phyloP scores from a whole-genome alignment of 2,113 vertebrate genomes.

The Ia io region DNA sequence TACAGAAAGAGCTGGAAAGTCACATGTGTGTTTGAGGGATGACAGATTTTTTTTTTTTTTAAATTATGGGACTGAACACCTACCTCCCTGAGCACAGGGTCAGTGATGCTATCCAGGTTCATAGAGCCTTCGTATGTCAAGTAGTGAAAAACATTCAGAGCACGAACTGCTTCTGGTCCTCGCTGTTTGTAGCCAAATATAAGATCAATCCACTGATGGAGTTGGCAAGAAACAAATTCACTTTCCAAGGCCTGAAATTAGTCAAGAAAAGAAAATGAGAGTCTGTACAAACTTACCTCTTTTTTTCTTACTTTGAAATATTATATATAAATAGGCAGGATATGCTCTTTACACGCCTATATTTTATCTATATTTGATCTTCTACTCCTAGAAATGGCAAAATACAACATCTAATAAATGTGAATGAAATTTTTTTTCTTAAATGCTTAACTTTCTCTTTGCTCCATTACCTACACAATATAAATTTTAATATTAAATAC shows the following conservation, averaged over 20 bases:
- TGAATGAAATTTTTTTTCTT: background rate
- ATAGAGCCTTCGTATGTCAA: constrained; percentile 96
- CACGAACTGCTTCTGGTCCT: constrained; percentile 95
- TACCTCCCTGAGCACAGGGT: constrained; percentile 95
- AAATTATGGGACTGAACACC: constrained; percentile 56
- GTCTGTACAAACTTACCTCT: background rate
- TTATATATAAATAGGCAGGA: background rate
- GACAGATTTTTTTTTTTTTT: constrained; percentile 1
- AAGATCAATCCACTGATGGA: constrained; percentile 99
- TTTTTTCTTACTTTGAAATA: background rate
- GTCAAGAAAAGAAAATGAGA: constrained; percentile 45
- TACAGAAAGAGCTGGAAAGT: constrained; percentile 30
- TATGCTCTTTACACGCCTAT: background rate
- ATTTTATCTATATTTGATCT: background rate
- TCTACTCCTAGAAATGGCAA: background rate
- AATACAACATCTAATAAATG: background rate
- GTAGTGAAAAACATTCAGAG: constrained; percentile 98
- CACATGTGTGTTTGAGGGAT: constrained; percentile 12
- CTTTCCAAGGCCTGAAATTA: constrained; percentile 94
- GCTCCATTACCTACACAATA: background rate
- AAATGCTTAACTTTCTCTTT: background rate
- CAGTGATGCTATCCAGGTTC: constrained; percentile 93
- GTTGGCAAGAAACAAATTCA: constrained; percentile 99
- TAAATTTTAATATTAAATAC: background rate
- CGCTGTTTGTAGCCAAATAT: constrained; percentile 99